Base-by-base conservation (phyloP, 2,888 invertebrate genomes). In the Agrochola lychnidis region DNA sequence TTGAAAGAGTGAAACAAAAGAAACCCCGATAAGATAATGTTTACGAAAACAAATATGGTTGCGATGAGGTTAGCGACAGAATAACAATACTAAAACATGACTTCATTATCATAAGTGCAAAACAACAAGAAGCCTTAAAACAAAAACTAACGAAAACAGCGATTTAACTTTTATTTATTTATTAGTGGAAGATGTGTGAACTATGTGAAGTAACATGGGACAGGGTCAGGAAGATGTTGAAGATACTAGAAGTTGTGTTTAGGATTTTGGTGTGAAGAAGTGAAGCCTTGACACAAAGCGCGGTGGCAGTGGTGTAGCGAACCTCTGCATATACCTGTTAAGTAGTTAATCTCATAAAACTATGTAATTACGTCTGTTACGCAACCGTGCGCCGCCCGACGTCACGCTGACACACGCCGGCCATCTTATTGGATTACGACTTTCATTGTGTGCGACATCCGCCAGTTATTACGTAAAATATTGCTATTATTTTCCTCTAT, bases 401-500 rank as follows among this genome's bases (percentile, higher is more conserved):
- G 81, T 81, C 84, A 82, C 64, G 51, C 70, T 63, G 81, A 70
- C 70, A 83, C 84, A 78, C 73, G 75, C 78, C 82, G 76, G 81
- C 88, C 88, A 87, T 88, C 88, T 87, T 92, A 93, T 92, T 92
- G 89, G 90, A 93, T 93, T 93, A 93, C 89, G 78, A 84, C 81
- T 90, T 88, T 87, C 85, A 83, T 86, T 90, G 87, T 89, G 87
- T 88, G 88, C 87, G 86, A 86, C 81, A 84, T 85, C 78, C 82
- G 78, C 78, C 76, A 59, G 70, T 75, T 82, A 75, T 88, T 88
- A 88, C 84, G 81, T 90, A 85, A 87, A 82, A 79, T 84, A 84
- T 82, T 72, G 77, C 69, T 73, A 74, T 86, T 87, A 86, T 84
- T 78, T 85, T 61, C 64, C 70, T 71, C 71, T 72, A 48, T 48